Conservation (phyloP, 2,113 vertebrate species). For the Rousettus leschenaultii region DNA sequence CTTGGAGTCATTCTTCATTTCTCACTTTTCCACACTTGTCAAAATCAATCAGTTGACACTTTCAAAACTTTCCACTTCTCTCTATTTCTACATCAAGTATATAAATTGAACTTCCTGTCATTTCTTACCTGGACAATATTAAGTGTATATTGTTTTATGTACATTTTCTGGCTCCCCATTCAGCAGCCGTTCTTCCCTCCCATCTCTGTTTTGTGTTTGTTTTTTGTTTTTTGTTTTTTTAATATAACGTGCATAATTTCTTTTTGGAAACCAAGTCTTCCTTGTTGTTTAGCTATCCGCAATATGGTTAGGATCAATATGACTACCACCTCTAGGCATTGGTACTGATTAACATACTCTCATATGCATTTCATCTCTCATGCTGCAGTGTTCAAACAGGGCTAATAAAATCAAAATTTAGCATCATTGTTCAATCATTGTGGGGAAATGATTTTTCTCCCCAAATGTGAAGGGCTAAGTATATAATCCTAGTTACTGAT, state of each 20-base stretch:
- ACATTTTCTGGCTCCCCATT: not conserved
- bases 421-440: not conserved
- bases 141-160: not conserved
- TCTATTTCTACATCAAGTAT: not conserved
- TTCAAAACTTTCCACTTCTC: not conserved
- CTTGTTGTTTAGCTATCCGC: not conserved
- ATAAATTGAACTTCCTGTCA: conserved; percentile 22
- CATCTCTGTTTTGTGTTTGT: not conserved
- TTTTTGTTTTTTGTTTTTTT: not conserved
- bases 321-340: not conserved
- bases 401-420: not conserved
- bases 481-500: not conserved
- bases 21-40: conserved; percentile 5
- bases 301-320: not conserved
- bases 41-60: conserved; percentile 22
- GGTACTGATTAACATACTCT: not conserved
- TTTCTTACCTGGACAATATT: not conserved
- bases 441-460: not conserved
- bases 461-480: not conserved
- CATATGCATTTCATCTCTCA: not conserved
- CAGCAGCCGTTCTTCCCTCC: not conserved
- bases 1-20: conserved; percentile 12
- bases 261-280: not conserved
- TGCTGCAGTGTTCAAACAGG: not conserved
- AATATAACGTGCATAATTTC: not conserved